Conservation (phyloP, 2,888 invertebrate species). For the Mythimna ferrago region DNA sequence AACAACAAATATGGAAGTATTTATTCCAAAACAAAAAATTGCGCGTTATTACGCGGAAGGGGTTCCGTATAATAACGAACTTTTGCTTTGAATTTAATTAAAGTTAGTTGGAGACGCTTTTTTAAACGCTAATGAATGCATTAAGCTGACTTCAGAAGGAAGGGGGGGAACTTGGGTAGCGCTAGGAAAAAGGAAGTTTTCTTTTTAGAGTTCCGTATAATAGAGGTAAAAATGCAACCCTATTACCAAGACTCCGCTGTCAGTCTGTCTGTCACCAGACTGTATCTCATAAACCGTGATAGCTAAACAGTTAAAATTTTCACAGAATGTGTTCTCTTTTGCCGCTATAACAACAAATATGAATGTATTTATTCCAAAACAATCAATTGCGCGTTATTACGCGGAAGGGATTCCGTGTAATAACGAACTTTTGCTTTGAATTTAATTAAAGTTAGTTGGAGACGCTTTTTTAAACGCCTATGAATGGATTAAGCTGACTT, state of each 20-base stretch:
- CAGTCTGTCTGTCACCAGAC: too few relatives aligned
- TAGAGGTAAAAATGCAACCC: too few relatives aligned
- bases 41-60: too few relatives aligned
- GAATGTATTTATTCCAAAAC: slow-evolving; percentile 26
- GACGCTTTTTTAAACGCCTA: slow-evolving; percentile 33
- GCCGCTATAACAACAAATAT: too few relatives aligned
- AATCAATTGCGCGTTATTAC: slow-evolving; percentile 38
- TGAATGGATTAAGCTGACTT: slow-evolving; percentile 26
- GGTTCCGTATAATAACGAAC: slow-evolving; percentile 33
- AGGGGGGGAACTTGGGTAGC: background rate
- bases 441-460: slow-evolving; percentile 60
- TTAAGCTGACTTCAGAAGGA: slow-evolving; percentile 13
- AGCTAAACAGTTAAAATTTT: too few relatives aligned
- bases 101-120: slow-evolving; percentile 37
- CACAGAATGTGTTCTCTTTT: too few relatives aligned
- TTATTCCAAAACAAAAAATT: too few relatives aligned
- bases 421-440: slow-evolving; percentile 54
- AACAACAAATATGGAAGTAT: too few relatives aligned
- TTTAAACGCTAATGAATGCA: slow-evolving; percentile 37
- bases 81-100: slow-evolving; percentile 64
- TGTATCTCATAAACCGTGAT: too few relatives aligned
- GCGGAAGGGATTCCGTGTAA: slow-evolving; percentile 24
- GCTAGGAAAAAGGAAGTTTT: slow-evolving; percentile 12
- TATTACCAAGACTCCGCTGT: too few relatives aligned
- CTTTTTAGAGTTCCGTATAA: background rate